Conservation (phyloP, 2,113 vertebrate genomes). For the Python bivittatus region DNA sequence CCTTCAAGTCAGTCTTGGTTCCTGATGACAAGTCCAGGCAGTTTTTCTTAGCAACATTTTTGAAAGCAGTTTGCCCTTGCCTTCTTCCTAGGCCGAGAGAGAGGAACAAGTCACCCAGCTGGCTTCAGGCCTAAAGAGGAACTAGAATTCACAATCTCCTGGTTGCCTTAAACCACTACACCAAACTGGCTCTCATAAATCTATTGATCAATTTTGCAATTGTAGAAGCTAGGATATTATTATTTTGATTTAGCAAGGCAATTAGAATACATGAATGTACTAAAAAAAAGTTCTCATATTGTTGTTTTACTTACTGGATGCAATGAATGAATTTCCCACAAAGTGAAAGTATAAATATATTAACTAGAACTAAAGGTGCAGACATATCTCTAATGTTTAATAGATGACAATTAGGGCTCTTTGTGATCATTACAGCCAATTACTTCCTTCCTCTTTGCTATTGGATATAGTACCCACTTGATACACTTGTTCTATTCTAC, state of each 20-base stretch:
- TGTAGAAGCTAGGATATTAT: neutral
- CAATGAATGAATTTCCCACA: neutral
- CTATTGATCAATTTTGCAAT: neutral
- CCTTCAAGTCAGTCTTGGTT: neutral
- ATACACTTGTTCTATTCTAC: neutral
- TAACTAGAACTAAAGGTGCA: neutral
- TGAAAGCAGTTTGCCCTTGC: neutral
- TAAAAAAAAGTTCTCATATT: neutral
- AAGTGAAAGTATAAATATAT: neutral
- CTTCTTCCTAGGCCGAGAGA: neutral
- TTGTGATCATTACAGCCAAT: neutral
- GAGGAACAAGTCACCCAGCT: neutral
- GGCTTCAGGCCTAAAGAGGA: neutral
- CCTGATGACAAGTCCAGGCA: neutral
- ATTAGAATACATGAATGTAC: neutral
- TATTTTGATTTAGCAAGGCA: neutral
- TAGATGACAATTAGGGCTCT: neutral
- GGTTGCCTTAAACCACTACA: neutral
- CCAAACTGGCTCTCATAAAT: neutral
- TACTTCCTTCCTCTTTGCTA: neutral
- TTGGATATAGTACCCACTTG: neutral
- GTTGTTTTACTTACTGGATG: neutral
- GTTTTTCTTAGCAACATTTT: neutral
- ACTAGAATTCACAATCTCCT: neutral
- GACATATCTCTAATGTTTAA: neutral